Conservation (phyloP, 2,113 vertebrate genomes). For the Hyperoodon ampullatus region DNA sequence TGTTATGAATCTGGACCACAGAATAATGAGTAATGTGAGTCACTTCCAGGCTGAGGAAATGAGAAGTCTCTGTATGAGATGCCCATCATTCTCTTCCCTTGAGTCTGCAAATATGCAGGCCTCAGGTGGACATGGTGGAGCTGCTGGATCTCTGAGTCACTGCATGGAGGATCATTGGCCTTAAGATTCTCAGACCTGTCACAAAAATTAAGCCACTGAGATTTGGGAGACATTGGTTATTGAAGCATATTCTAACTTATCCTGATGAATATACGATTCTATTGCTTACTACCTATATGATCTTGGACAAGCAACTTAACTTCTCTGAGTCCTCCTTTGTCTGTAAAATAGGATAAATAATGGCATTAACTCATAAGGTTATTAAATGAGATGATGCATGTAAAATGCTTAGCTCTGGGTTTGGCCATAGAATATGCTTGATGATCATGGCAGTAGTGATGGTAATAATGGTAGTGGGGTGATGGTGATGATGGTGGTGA, state of each 20-base stretch:
- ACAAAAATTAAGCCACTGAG: background rate
- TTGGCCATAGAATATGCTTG: background rate
- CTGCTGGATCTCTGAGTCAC: background rate
- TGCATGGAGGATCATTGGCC: background rate
- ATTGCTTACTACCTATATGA: background rate
- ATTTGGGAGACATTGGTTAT: background rate
- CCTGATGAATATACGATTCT: background rate
- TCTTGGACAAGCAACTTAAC: background rate
- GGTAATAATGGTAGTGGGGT: background rate
- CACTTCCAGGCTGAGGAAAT: background rate
- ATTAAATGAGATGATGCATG: background rate
- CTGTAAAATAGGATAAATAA: background rate
- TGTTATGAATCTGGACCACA: background rate
- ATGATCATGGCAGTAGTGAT: too few species aligned
- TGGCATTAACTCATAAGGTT: background rate
- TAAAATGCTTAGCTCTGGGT: background rate
- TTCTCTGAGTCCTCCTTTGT: background rate
- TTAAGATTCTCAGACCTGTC: background rate
- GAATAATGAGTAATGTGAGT: background rate
- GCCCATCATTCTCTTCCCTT: background rate
- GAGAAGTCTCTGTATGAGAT: background rate
- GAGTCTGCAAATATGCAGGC: background rate
- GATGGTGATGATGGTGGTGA: background rate
- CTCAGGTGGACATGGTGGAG: rapidly evolving
- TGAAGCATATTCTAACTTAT: background rate